Evolutionary conservation across 1,140 invertebrate species (phyloP).

Genomic region (Drosophila repletoides): DNA sequence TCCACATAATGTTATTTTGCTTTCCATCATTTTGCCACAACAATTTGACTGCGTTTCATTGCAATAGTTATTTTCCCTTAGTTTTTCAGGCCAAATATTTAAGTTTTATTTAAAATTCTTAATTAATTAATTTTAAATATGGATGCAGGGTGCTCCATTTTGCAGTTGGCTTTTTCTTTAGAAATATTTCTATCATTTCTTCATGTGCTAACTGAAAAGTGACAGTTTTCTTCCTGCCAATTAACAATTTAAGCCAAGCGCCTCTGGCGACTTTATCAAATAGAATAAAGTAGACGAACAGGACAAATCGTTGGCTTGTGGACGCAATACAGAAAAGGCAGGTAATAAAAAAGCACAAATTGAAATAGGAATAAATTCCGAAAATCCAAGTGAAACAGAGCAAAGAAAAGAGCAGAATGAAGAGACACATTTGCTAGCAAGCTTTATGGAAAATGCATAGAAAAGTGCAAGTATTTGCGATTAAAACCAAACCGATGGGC

Average conservation of each 20-base stretch:
- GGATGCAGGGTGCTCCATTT: too few relatives aligned
- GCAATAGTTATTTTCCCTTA: too few relatives aligned
- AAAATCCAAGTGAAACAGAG: slow-evolving; percentile 87
- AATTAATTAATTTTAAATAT: too few relatives aligned
- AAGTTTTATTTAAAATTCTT: too few relatives aligned
- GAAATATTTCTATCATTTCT: too few relatives aligned
- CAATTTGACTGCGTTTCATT: too few relatives aligned
- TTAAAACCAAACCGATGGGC: slow-evolving; percentile 84
- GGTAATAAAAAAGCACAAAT: slow-evolving; percentile 83
- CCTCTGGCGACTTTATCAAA: slow-evolving; percentile 84
- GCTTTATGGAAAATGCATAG: slow-evolving; percentile 84
- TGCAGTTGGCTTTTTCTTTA: too few relatives aligned
- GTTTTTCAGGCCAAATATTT: too few relatives aligned
- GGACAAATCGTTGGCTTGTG: slow-evolving; percentile 86
- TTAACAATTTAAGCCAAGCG: slow-evolving; percentile 81
- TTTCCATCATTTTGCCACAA: too few relatives aligned
- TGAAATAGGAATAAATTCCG: slow-evolving; percentile 84
- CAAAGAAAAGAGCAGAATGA: slow-evolving; percentile 85
- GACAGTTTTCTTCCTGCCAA: neutral
- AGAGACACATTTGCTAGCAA: slow-evolving; percentile 84
- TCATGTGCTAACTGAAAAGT: too few relatives aligned
- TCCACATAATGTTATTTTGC: too few relatives aligned
- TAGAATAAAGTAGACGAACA: slow-evolving; percentile 86
- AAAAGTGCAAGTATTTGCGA: slow-evolving; percentile 84
- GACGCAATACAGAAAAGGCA: slow-evolving; percentile 86